Base-by-base conservation (phyloP, 2,113 vertebrate species). In the Rattus rattus region DNA sequence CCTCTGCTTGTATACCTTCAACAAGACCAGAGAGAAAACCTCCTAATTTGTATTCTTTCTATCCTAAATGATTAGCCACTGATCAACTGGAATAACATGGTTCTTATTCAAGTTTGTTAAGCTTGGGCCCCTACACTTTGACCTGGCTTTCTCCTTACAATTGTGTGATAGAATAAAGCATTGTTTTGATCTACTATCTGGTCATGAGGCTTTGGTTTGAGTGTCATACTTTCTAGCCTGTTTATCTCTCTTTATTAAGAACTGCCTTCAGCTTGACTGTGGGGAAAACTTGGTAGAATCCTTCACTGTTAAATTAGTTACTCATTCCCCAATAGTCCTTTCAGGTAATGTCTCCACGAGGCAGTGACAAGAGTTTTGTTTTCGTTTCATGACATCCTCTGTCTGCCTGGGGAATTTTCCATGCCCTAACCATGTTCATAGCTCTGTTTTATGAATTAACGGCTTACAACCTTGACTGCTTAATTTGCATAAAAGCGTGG, bases 171-270 rank as follows among this genome's bases (percentile, higher is more conserved):
- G 39, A 30, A 65, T 43, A 47, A 43, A 85, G 80, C 2, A 0
- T 10, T 39, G 72, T 30, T 54, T 1, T 36, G 0, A 28, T 12
- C 17, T 86, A 33, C 39, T 13, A 1, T 43, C 7, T 28, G 0
- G 7, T 1, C 28, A 8, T 0, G 13, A 19, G 43, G 7, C 43
- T 26, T 81, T 7, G 0, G 33, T 20, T 26, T 59, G 11, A 4
- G 5, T 52, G 22, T 39, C 9, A 7, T 43, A 24, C 30, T 92
- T 56, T 84, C 12, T 39, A 83, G 36, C 30, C n/a, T 1, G 2
- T 43, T 28, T 81, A 49, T 39, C 61, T 16, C 26, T 91, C 24
- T 69, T n/a, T 69, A 5, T 69, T 67, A 73, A 94, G 91, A 92
- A 90, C 16, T 5, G 2, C 16, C 9, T 77, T 91, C 47, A 24